Base-by-base conservation (phyloP, 2,113 vertebrate genomes). In the Ptilorrhoa leucosticta region DNA sequence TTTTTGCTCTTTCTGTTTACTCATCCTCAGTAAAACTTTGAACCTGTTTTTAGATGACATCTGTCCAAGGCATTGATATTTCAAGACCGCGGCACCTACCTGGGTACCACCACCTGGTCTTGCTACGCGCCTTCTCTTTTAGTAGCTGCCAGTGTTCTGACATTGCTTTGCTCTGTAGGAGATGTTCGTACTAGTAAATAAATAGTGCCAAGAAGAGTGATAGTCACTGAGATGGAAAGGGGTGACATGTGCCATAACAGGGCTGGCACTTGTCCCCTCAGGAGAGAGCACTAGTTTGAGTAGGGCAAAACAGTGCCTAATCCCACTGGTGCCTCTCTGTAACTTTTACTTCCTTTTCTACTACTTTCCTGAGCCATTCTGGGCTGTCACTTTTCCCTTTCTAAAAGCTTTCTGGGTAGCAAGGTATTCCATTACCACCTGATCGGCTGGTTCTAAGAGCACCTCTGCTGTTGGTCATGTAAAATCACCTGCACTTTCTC, bases 241-340 rank as follows among this genome's bases (percentile, higher is more conserved):
- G 56, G 45, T 83, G 40, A 37, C 11, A 4, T 56, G 13, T 75
- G 28, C 56, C 30, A 2, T 78, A n/a, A 18, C 3, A 31, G 33
- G n/a, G 20, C 50, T 70, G 16, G 6, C 35, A 37, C 11, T n/a
- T 51, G 22, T 5, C 3, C 7, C 35, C 17, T 50, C 40, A 39
- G 40, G 35, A 40, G 19, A 78, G 22, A 31, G 12, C 26, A 6
- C 24, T 56, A 60, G 40, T 45, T 53, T 37, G 6, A 60, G 26
- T 17, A 73, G 54, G 50, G 13, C 27, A 73, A 20, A 85, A 47
- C 37, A 72, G 23, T 47, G 37, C 7, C 35, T 4, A 37, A 0
- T 58, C n/a, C 33, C 48, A 44, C 14, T 0, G 0, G 3, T 54
- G 10, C 11, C 78, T 80, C 6, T 66, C 51, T 39, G 7, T 53